phyloP scores from a whole-genome alignment of 2,797 vertebrate genomes.

The Tarsius wallacei region DNA sequence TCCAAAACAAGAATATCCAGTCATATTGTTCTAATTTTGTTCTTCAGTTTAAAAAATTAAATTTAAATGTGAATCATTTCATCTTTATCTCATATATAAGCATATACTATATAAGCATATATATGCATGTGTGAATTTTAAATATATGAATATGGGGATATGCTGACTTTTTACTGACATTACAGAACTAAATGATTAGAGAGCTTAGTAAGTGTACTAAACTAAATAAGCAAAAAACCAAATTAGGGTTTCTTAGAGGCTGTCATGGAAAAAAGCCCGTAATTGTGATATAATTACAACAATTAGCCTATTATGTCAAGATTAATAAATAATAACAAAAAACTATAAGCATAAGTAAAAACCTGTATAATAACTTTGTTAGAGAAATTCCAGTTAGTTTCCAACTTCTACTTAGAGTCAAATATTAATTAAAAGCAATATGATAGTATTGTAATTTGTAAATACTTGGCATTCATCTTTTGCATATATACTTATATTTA shows the following conservation, averaged over 20 bases:
- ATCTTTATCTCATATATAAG: not conserved
- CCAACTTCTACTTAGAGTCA: conserved; percentile 25
- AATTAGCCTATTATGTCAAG: not conserved
- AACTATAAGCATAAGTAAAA: conserved; percentile 2
- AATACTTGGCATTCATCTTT: not conserved
- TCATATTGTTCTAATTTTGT: not conserved
- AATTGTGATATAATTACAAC: conserved; percentile 1
- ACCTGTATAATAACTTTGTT: not conserved
- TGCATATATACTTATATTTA: not conserved
- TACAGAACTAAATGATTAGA: conserved; percentile 31
- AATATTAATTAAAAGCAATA: not conserved
- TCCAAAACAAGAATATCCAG: conserved; percentile 18
- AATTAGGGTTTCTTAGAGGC: conserved; percentile 24
- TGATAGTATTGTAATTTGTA: not conserved
- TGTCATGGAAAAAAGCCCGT: not conserved
- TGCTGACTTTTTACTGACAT: not conserved
- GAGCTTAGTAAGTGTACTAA: not conserved
- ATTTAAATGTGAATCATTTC: not conserved
- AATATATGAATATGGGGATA: not conserved
- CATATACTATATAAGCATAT: not conserved
- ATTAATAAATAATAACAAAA: conserved; percentile 60
- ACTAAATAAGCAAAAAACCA: conserved; percentile 43
- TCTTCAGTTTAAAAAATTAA: not conserved
- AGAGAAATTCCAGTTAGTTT: not conserved
- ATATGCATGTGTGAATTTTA: conserved; percentile 20